These are phyloP conservation scores for Drosophila nr. perissopoda DNA, from an alignment of 2,888 invertebrate genomes.

Conservation along the genomic window DNA sequence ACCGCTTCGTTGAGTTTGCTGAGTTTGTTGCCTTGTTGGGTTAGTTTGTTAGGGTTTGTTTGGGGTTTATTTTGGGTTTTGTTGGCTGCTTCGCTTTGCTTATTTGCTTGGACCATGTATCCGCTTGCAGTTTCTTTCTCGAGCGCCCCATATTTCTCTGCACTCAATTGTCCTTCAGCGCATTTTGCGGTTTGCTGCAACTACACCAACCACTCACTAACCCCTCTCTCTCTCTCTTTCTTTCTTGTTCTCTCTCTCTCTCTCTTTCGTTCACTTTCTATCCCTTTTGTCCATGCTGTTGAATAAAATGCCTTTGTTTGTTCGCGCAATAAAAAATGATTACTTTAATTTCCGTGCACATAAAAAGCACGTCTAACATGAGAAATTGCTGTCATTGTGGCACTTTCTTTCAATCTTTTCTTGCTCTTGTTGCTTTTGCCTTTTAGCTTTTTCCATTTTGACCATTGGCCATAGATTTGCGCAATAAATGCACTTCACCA, in stretches of 20 bases:
- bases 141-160: constrained; percentile 69
- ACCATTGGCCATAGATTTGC: constrained; percentile 15
- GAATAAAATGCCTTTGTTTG: constrained; percentile 80
- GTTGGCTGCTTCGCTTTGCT: constrained; percentile 26
- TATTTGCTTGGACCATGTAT: constrained; percentile 59
- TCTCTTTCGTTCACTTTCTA: not conserved
- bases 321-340: constrained; percentile 79
- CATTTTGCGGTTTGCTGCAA: constrained; percentile 62
- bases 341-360: constrained; percentile 79
- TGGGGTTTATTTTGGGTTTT: constrained; percentile 22
- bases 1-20: constrained; percentile 33
- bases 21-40: not conserved
- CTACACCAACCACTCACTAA: constrained; percentile 8
- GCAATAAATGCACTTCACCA: not conserved
- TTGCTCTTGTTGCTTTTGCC: not conserved
- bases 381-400: constrained; percentile 73
- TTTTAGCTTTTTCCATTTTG: constrained; percentile 3
- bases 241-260: not conserved
- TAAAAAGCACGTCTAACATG: constrained; percentile 76
- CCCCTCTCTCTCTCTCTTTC: not conserved
- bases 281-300: constrained; percentile 46
- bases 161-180: constrained; percentile 78
- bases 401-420: constrained; percentile 39
- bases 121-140: constrained; percentile 61
- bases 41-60: constrained; percentile 3